Base-by-base conservation (phyloP, 2,888 invertebrate genomes). In the Rosalia funebris region DNA sequence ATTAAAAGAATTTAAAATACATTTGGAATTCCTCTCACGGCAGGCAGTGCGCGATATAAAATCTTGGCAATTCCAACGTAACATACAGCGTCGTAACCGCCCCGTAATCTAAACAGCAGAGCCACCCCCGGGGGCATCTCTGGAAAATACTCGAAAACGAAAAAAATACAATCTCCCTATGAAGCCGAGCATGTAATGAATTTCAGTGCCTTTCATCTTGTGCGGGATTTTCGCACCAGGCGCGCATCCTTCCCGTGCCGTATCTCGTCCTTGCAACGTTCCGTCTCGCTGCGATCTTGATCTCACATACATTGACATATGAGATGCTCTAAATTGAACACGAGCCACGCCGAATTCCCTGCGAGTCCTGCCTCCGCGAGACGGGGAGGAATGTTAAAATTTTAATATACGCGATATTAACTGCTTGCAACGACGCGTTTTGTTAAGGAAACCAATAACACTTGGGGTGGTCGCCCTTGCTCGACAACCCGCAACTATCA, bases 121-220 rank as follows among this genome's bases (percentile, higher is more conserved):
- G 66, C 61, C 66, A 71, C 71, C 75, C 73, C 67, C 46, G 60
- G 59, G 72, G 71, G 73, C 70, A 71, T 68, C 68, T 7, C 72
- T 72, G 73, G 72, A 73, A 73, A 75, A 42, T 73, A 73, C 73
- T 72, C 66, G 71, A 74, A 76, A 74, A 75, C 71, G 73, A 70
- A 78, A 78, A 77, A 79, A 79, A 79, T 76, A 78, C 79, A 80
- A 80, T 80, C 78, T 79, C 79, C 79, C 77, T 77, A 79, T 73
- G 78, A 79, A 79, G 77, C 78, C 72, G 79, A 78, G 78, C 80
- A 79, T 80, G 78, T 80, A 80, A 80, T 80, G 80, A 80, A 80
- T 79, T 80, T 78, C 78, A 70, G 77, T 75, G 75, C 76, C 74
- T 71, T 74, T 72, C 73, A 72, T 75, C 71, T 70, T 66, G 71